A percentile compares a stretch with the other conserved stretches of the same genome.
Evolutionary conservation across 1,140 invertebrate genomes (phyloP).

Genomic region (Rhagoletis zephyria): DNA sequence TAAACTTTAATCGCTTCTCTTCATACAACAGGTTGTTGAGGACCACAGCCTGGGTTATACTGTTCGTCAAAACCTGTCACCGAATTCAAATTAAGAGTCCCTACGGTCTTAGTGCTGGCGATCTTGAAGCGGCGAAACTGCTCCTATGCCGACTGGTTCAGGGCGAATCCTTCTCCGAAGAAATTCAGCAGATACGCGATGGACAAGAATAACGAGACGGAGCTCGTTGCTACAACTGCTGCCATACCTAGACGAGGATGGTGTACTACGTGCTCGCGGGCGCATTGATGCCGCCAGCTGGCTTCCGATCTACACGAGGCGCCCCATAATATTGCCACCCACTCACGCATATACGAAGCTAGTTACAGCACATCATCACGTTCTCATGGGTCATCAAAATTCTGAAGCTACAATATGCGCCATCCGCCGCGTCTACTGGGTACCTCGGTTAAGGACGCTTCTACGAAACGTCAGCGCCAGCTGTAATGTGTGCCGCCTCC

Average conservation of each 20-base stretch:
- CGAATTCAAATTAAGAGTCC: neutral
- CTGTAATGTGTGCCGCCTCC: conserved; percentile 19
- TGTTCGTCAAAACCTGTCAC: neutral
- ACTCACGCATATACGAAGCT: conserved; percentile 23
- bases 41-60: neutral
- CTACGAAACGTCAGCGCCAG: neutral
- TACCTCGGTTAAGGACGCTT: neutral
- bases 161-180: neutral
- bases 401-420: conserved; percentile 21
- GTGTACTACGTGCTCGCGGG: neutral
- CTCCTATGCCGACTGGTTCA: neutral
- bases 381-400: conserved; percentile 54
- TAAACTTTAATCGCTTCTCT: neutral
- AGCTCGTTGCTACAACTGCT: neutral
- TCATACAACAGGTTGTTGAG: neutral
- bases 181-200: neutral
- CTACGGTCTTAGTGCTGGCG: neutral
- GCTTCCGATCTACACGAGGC: neutral
- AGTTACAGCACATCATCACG: neutral
- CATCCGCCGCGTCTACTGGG: conserved; percentile 49
- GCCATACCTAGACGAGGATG: neutral
- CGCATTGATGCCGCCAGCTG: conserved; percentile 24
- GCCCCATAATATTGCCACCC: conserved; percentile 32
- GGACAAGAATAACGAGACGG: neutral
- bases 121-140: neutral